Percentiles rank a stretch among this genome's conserved stretches.
Conservation (phyloP, 1,140 invertebrate species). For the Oppia nitens region DNA sequence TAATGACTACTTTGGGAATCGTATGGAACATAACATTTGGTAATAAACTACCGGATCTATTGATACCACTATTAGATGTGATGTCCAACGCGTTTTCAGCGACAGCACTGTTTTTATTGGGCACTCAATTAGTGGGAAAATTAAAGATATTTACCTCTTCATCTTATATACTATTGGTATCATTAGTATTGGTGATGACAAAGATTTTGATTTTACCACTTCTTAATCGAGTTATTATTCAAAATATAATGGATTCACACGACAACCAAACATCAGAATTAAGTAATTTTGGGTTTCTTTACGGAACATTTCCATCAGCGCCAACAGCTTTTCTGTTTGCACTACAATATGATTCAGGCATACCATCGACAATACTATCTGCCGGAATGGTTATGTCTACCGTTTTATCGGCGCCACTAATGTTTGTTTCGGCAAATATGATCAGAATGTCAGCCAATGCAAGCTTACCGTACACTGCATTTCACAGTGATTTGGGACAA, state of each 20-base stretch:
- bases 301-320: constrained; percentile 86
- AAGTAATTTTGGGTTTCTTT: constrained; percentile 83
- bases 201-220: constrained; percentile 77
- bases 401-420: constrained; percentile 77
- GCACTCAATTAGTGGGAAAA: constrained; percentile 81
- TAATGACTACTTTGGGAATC: constrained; percentile 83
- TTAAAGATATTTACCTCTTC: constrained; percentile 52
- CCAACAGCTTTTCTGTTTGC: constrained; percentile 89
- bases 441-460: constrained; percentile 40
- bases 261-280: background rate
- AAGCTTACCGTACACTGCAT: constrained; percentile 9
- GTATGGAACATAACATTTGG: constrained; percentile 64
- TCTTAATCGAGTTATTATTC: constrained; percentile 62
- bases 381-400: constrained; percentile 83
- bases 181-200: constrained; percentile 58
- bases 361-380: constrained; percentile 39
- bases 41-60: constrained; percentile 51
- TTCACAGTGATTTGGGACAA: constrained; percentile 42
- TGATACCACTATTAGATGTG: constrained; percentile 50
- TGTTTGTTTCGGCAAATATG: constrained; percentile 87
- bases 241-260: constrained; percentile 30
- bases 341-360: constrained; percentile 43
- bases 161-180: constrained; percentile 51
- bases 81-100: constrained; percentile 77
- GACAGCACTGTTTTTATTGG: constrained; percentile 71